Evolutionary conservation across 2,888 invertebrate genomes (phyloP).

Genomic region (Gymnocheta viridis): DNA sequence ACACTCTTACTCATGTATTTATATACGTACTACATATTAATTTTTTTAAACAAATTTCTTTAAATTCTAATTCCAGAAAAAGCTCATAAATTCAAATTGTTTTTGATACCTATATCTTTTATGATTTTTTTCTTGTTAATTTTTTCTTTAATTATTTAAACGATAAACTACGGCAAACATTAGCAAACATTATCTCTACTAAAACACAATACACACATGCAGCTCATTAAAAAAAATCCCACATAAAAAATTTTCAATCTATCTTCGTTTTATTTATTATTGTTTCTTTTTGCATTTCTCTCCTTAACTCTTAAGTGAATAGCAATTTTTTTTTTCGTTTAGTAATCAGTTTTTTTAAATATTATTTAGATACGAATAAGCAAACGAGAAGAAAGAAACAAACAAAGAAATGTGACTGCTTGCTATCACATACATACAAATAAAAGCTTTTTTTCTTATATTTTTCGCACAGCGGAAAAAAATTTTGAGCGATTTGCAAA

Average conservation of each 20-base stretch:
- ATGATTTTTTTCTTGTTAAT: background rate
- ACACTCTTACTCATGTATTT: too few species aligned
- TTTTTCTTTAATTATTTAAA: conserved; percentile 47
- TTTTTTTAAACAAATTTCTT: background rate
- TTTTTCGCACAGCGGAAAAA: background rate
- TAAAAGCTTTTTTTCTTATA: conserved; percentile 35
- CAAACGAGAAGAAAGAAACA: conserved; percentile 39
- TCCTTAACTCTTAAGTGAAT: conserved; percentile 1
- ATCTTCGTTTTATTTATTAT: conserved; percentile 25
- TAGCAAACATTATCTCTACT: conserved; percentile 59
- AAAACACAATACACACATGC: conserved; percentile 39
- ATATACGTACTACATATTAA: too few species aligned
- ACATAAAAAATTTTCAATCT: conserved; percentile 45
- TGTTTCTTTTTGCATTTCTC: conserved; percentile 11
- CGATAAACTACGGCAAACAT: conserved; percentile 60
- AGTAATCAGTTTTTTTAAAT: conserved; percentile 14
- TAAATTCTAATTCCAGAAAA: background rate
- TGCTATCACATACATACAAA: conserved; percentile 44
- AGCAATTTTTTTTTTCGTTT: background rate
- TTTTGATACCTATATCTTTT: conserved; percentile 38
- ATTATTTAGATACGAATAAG: conserved; percentile 45
- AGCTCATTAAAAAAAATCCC: conserved; percentile 57
- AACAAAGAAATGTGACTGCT: conserved; percentile 44
- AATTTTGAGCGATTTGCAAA: conserved; percentile 43
- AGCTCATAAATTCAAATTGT: background rate